These are phyloP conservation scores for Limnothrissa miodon DNA, from an alignment of 2,113 vertebrate species.

Conservation along the genomic window DNA sequence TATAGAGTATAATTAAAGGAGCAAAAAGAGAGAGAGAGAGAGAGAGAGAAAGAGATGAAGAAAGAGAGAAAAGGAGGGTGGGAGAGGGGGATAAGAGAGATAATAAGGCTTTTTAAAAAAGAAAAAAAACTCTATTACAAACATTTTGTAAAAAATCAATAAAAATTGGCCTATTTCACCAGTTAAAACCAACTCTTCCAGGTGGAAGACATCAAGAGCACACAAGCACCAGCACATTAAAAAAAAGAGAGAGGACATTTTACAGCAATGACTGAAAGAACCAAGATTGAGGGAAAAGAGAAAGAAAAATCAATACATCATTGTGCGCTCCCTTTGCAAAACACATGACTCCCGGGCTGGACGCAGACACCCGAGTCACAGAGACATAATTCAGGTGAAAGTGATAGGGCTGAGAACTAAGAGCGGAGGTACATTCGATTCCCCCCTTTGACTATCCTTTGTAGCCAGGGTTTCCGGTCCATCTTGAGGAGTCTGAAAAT, in stretches of 20 bases:
- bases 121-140: no score
- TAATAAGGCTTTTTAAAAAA: background rate
- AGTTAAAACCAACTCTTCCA: background rate
- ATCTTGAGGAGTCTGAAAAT: background rate
- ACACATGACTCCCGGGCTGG: background rate
- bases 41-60: background rate
- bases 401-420: constrained; percentile 42
- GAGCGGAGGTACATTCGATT: constrained; percentile 32
- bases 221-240: constrained; percentile 17
- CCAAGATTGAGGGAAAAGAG: background rate
- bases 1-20: constrained; percentile 49
- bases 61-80: background rate
- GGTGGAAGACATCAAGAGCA: constrained; percentile 20
- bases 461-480: background rate
- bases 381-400: constrained; percentile 23
- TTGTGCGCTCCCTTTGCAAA: background rate
- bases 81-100: background rate
- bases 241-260: constrained; percentile 30
- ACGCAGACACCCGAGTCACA: constrained; percentile 18
- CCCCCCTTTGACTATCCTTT: constrained; percentile 29
- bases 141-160: background rate
- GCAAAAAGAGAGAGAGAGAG: background rate
- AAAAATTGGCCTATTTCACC: background rate
- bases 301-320: constrained; percentile 25
- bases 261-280: background rate